A percentile compares a stretch with the other conserved stretches of the same genome.
Evolutionary conservation across 2,113 vertebrate genomes (phyloP).

Genomic region (Rhagologus leucostigma): DNA sequence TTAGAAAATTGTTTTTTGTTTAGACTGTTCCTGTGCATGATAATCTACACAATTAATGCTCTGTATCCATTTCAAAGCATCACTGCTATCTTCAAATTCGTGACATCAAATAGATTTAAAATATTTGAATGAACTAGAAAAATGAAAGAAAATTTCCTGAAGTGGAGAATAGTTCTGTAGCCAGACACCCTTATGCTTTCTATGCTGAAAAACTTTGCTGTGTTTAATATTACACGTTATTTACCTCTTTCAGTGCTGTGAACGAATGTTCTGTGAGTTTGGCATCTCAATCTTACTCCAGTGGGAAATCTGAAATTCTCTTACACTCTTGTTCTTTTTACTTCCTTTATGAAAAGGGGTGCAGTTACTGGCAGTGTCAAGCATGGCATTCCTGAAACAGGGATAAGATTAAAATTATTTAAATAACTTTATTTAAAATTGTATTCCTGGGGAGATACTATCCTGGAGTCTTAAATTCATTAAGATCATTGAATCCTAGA

Average conservation of each 20-base stretch:
- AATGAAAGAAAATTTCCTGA: background rate
- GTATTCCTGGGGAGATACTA: background rate
- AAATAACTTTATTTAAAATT: background rate
- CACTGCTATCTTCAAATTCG: background rate
- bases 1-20: background rate
- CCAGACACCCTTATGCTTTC: background rate
- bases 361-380: background rate
- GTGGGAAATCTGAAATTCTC: background rate
- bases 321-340: background rate
- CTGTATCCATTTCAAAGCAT: background rate
- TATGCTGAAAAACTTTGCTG: background rate
- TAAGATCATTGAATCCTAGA: background rate
- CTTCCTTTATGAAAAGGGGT: background rate
- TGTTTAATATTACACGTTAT: background rate
- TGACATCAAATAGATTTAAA: background rate
- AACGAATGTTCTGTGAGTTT: background rate
- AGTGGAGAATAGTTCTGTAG: background rate
- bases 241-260: background rate
- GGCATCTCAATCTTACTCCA: background rate
- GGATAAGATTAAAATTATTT: background rate
- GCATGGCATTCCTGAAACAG: background rate
- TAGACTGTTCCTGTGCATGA: background rate
- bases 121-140: background rate
- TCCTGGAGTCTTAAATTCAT: background rate
- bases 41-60: background rate